Evolutionary conservation across 2,113 vertebrate species (phyloP), one percentile per base, ranked within the genome.

Genomic region (Acrocephalus arundinaceus): DNA sequence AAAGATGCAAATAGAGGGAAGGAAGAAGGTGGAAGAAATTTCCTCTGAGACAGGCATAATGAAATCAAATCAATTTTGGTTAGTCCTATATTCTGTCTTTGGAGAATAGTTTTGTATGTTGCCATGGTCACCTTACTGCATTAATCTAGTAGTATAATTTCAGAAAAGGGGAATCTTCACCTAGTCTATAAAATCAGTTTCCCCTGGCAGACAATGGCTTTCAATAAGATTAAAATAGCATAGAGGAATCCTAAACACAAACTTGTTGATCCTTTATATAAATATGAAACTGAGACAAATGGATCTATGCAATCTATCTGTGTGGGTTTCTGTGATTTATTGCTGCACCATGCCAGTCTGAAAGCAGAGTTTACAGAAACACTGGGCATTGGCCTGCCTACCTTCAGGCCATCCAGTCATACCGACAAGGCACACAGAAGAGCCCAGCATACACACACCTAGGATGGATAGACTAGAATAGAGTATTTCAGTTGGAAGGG

Each of bases 11-110:
- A 43, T 63, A 27, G 9, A 86, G 59, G 28, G 35, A 85, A 80
- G 82, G 41, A 49, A 73, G 55, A 95, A 94, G 24, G 52, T 72
- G 13, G 61, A 92, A 93, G 28, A 95, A 84, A 94, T 92, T 94
- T 94, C 95, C 82, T 82, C 51, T 92, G 90, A 76, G 94, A 75
- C 25, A 93, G 59, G 30, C 51, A 87, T 87, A 71, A 79, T 20
- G 52, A 81, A 96, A 96, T 95, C 71, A 94, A 96, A 91, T 84
- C 87, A 70, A 18, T 94, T 96, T 95, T 63, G 7, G 48, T 88
- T 95, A 91, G 58, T 85, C 51, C 37, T 94, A 19, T 68, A 61
- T 80, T 94, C 67, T 77, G 12, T 82, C 94, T 87, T 86, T n/a
- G 46, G 27, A 85, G 79, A 87, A 86, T 81, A 80, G 80, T 86